Percentiles rank a stretch among this genome's conserved stretches.
phyloP scores from a whole-genome alignment of 2,113 vertebrate genomes.

The Cacatua alba region DNA sequence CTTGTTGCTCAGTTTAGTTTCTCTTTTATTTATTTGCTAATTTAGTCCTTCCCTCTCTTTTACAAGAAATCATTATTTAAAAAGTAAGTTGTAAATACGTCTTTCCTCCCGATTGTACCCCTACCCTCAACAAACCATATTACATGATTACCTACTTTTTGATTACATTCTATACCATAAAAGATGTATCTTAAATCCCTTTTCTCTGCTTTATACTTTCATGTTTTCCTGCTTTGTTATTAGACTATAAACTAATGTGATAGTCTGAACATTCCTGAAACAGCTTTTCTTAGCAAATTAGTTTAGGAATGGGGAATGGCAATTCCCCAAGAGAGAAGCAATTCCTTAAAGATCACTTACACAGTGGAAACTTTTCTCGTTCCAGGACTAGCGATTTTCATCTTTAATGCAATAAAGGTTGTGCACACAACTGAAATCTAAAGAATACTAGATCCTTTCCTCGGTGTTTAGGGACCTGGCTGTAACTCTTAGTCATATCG shows the following conservation, averaged over 20 bases:
- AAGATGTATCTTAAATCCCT: background rate
- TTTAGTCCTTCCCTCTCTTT: constrained; percentile 56
- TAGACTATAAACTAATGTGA: background rate
- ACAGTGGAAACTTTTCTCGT: background rate
- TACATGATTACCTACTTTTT: background rate
- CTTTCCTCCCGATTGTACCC: background rate
- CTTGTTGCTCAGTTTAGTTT: constrained; percentile 33
- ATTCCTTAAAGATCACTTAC: background rate
- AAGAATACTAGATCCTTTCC: background rate
- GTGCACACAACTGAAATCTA: background rate
- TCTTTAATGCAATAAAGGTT: background rate
- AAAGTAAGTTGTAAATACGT: constrained; percentile 17
- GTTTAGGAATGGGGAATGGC: background rate
- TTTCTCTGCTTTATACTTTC: background rate
- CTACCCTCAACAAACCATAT: background rate
- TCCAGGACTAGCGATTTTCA: background rate
- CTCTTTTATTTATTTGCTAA: constrained; percentile 46
- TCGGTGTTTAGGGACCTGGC: background rate
- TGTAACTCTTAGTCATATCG: background rate
- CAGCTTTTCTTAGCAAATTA: background rate
- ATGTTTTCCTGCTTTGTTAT: background rate
- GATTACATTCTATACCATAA: background rate
- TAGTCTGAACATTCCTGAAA: background rate
- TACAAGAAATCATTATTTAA: constrained; percentile 40
- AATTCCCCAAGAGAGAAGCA: background rate